Evolutionary conservation across 2,888 invertebrate species (phyloP).

Genomic region (Tridacna gigas): DNA sequence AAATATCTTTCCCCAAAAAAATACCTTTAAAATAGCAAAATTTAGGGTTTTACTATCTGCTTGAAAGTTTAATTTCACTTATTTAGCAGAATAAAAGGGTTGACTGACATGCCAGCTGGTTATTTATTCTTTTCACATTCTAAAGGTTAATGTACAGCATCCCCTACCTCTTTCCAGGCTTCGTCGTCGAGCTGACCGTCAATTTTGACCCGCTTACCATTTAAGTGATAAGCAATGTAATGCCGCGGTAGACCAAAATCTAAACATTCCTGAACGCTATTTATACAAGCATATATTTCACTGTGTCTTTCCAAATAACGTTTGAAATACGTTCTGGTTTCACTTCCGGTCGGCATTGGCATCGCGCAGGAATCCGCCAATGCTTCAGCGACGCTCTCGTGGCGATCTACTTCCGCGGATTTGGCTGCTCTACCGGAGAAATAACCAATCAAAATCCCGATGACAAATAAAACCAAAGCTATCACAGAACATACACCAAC

Average conservation of each 20-base stretch:
- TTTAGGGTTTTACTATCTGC: too few species aligned
- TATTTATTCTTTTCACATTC: not conserved
- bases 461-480: conserved; percentile 35
- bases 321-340: conserved; percentile 35
- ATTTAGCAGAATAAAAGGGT: not conserved
- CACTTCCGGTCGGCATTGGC: conserved; percentile 7
- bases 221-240: conserved; percentile 73
- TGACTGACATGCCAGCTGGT: not conserved
- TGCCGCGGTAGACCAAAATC: conserved; percentile 64
- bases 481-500: conserved; percentile 37
- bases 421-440: conserved; percentile 38
- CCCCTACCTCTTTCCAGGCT: conserved; percentile 72
- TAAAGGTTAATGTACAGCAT: not conserved
- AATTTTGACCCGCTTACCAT: conserved; percentile 68
- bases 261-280: conserved; percentile 27
- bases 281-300: conserved; percentile 40
- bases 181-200: conserved; percentile 75
- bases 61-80: too few species aligned
- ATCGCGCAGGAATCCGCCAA: conserved; percentile 21
- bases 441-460: conserved; percentile 57
- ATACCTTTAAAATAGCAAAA: too few species aligned
- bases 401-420: not conserved
- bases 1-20: too few species aligned
- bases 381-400: conserved; percentile 23
- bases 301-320: conserved; percentile 42